phyloP scores from a whole-genome alignment of 2,888 invertebrate species.

The Pollenia angustigena region DNA sequence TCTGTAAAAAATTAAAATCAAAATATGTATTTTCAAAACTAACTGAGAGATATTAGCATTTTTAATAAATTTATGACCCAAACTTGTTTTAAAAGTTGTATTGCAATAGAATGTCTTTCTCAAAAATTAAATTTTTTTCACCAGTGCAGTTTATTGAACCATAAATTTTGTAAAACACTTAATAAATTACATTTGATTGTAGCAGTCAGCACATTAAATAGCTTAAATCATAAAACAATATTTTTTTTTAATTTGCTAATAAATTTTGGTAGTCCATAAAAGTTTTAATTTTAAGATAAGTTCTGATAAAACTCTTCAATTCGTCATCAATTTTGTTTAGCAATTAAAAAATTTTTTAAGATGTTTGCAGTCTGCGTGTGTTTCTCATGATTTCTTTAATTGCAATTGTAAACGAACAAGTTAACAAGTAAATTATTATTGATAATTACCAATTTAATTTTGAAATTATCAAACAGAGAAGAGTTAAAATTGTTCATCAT shows the following conservation, averaged over 20 bases:
- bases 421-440: conserved; percentile 38
- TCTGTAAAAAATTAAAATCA: too few species aligned
- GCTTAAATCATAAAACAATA: too few species aligned
- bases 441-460: conserved; percentile 33
- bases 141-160: too few species aligned
- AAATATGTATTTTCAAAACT: too few species aligned
- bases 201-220: too few species aligned
- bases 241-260: not conserved
- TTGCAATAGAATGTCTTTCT: too few species aligned
- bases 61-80: too few species aligned
- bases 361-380: conserved; percentile 5
- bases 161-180: too few species aligned
- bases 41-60: too few species aligned
- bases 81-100: too few species aligned
- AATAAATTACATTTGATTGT: too few species aligned
- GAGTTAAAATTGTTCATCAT: conserved; percentile 8
- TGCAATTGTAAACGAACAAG: conserved; percentile 26
- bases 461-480: conserved; percentile 22
- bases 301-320: not conserved
- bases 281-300: not conserved
- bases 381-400: conserved; percentile 21
- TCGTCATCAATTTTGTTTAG: not conserved
- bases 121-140: too few species aligned
- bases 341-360: not conserved
- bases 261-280: not conserved